phyloP scores from a whole-genome alignment of 2,888 invertebrate genomes.

The Luperina nickerlii region DNA sequence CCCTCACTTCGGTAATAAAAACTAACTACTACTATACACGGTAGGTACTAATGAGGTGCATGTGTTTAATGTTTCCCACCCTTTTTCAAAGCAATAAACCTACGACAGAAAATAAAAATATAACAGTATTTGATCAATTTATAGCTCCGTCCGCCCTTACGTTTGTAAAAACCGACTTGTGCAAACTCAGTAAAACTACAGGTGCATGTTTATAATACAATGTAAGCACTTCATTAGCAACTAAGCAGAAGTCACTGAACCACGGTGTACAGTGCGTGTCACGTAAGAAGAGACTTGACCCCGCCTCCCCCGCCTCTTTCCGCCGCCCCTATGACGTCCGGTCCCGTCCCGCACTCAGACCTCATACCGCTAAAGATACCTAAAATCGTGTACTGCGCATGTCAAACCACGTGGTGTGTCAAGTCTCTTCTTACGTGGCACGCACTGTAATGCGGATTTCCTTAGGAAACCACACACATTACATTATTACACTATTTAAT shows the following conservation, averaged over 20 bases:
- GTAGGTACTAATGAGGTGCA: neutral
- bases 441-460: neutral
- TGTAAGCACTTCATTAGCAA: neutral
- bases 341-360: too few relatives aligned
- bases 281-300: too few relatives aligned
- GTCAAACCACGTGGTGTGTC: too few relatives aligned
- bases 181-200: neutral
- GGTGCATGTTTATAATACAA: neutral
- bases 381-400: too few relatives aligned
- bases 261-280: too few relatives aligned
- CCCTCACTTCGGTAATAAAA: conserved; percentile 20
- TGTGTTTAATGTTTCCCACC: neutral
- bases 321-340: too few relatives aligned
- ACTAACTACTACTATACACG: neutral
- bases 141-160: neutral
- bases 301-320: too few relatives aligned
- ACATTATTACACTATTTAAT: conserved; percentile 1
- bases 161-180: neutral
- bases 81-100: neutral
- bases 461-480: neutral
- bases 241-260: neutral
- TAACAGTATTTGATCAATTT: neutral
- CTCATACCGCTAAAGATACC: too few relatives aligned
- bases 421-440: too few relatives aligned
- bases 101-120: neutral